Percentiles rank a stretch among this genome's conserved stretches.
These are phyloP conservation scores for Xestia sexstrigata DNA, from an alignment of 2,888 invertebrate genomes.

Conservation along the genomic window DNA sequence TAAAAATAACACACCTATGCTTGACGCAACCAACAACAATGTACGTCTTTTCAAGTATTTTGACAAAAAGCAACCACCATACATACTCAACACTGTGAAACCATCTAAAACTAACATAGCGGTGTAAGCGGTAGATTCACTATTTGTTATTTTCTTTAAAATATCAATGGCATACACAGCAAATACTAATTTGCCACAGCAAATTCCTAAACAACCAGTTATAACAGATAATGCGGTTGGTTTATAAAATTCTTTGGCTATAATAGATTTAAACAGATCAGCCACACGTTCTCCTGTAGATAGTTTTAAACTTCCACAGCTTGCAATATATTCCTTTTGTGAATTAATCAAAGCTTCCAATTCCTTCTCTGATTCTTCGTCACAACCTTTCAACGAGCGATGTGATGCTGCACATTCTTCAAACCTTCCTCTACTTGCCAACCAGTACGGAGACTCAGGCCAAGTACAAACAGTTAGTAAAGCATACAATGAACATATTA, in stretches of 20 bases:
- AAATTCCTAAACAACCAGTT: constrained; percentile 58
- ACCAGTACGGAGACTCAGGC: constrained; percentile 72
- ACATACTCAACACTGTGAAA: constrained; percentile 73
- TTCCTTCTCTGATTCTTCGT: constrained; percentile 70
- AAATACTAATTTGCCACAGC: constrained; percentile 74
- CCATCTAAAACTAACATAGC: constrained; percentile 77
- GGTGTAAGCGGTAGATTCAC: constrained; percentile 71
- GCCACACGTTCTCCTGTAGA: constrained; percentile 18
- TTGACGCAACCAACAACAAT: constrained; percentile 65
- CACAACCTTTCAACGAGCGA: constrained; percentile 72
- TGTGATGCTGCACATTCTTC: constrained; percentile 71
- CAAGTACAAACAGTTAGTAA: constrained; percentile 51
- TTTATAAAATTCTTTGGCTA: constrained; percentile 69
- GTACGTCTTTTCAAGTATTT: constrained; percentile 67
- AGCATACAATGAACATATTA: constrained; percentile 55
- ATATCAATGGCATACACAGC: constrained; percentile 75
- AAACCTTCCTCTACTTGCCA: constrained; percentile 72
- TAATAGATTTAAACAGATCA: constrained; percentile 48
- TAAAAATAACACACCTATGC: constrained; percentile 63
- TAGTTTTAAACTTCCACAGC: constrained; percentile 8
- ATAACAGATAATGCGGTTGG: constrained; percentile 65
- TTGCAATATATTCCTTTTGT: constrained; percentile 64
- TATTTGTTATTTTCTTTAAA: constrained; percentile 72
- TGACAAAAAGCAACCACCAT: constrained; percentile 64
- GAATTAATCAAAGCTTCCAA: constrained; percentile 66